Evolutionary conservation across 2,797 vertebrate genomes (phyloP).

Genomic region (Anabacerthia variegaticeps): DNA sequence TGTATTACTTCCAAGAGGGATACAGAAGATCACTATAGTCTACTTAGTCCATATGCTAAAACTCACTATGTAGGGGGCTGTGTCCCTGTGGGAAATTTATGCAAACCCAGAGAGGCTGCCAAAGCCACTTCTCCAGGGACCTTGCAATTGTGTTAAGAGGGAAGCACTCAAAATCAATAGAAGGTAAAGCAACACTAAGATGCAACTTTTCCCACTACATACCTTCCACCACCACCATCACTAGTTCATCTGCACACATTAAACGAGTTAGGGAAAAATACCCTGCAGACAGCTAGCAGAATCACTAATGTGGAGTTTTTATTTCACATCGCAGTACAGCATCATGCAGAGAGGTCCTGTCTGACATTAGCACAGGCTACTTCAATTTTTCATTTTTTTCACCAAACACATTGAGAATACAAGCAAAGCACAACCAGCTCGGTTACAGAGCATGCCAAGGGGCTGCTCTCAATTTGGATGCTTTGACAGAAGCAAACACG

Average conservation of each 20-base stretch:
- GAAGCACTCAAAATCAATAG: not conserved
- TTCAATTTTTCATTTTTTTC: not conserved
- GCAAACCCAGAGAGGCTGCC: not conserved
- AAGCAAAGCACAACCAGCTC: not conserved
- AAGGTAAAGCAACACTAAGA: not conserved
- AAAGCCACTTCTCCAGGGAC: not conserved
- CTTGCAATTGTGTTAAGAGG: not conserved
- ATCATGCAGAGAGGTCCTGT: not conserved
- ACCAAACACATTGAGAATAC: not conserved
- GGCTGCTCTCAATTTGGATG: not conserved
- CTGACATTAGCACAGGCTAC: not conserved
- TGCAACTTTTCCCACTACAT: not conserved
- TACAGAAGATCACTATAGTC: not conserved
- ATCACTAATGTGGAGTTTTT: not conserved
- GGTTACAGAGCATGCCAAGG: not conserved
- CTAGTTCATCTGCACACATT: not conserved
- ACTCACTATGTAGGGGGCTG: not conserved
- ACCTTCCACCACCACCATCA: not conserved
- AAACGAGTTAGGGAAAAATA: not conserved
- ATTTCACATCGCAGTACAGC: not conserved
- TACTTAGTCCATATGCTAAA: not conserved
- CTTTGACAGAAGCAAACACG: conserved; percentile 15
- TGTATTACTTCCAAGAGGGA: not conserved
- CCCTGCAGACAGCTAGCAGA: not conserved
- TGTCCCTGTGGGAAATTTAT: not conserved